Conservation (phyloP, 2,797 vertebrate species). For the Lacerta bilineata region DNA sequence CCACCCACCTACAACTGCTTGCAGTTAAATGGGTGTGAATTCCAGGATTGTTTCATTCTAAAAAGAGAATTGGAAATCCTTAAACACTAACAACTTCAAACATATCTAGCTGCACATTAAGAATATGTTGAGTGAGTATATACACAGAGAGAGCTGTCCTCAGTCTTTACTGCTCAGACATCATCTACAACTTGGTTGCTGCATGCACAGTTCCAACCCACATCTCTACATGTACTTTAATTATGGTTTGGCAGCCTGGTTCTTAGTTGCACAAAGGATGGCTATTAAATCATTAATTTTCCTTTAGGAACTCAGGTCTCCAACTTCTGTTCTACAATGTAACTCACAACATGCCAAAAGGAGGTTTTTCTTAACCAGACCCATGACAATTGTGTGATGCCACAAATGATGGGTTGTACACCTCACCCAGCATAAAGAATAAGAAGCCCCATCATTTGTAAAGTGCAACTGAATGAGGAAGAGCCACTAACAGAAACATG, state of each 20-base stretch:
- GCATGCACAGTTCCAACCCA: conserved; percentile 5
- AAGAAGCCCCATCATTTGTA: conserved; percentile 37
- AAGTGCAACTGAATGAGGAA: conserved; percentile 50
- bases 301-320: conserved; percentile 25
- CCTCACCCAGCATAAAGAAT: conserved; percentile 26
- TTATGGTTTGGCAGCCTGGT: not conserved
- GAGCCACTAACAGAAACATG: conserved; percentile 22
- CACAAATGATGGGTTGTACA: conserved; percentile 20
- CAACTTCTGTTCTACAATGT: conserved; percentile 29
- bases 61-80: not conserved
- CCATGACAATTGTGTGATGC: conserved; percentile 28
- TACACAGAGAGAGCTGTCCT: not conserved
- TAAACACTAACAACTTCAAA: not conserved
- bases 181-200: not conserved
- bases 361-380: conserved; percentile 36
- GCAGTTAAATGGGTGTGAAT: not conserved
- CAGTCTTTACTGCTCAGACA: not conserved
- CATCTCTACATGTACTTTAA: conserved; percentile 24
- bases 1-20: not conserved
- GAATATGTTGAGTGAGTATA: not conserved
- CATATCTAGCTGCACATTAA: not conserved
- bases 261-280: conserved; percentile 28
- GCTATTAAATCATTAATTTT: conserved; percentile 23
- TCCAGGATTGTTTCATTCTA: not conserved
- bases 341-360: conserved; percentile 42